These are phyloP conservation scores for Clavelina lepadiformis DNA, from an alignment of 23 tunicate species.

Conservation along the genomic window DNA sequence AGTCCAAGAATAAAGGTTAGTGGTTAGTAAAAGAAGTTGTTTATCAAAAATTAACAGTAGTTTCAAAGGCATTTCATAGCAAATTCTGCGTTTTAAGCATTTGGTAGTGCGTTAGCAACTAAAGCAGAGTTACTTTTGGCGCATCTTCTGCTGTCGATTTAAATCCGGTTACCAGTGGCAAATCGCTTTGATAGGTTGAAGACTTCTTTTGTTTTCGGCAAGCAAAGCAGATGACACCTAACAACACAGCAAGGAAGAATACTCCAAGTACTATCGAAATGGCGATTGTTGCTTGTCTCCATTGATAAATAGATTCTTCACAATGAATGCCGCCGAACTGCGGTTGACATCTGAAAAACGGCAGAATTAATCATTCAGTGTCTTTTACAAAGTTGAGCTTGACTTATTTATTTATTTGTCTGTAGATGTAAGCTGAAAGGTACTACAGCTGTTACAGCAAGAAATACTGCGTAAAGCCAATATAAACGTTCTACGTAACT, in stretches of 20 bases:
- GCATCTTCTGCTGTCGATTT: constrained; percentile 6
- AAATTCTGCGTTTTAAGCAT: too few relatives aligned
- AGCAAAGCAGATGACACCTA: background rate
- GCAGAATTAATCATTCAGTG: background rate
- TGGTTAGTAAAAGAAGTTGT: too few relatives aligned
- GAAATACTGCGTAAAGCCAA: too few relatives aligned
- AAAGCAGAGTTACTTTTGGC: constrained; percentile 7
- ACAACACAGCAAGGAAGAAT: background rate
- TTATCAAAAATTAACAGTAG: too few relatives aligned
- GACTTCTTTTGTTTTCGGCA: background rate
- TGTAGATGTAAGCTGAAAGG: too few relatives aligned
- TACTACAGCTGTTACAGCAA: too few relatives aligned
- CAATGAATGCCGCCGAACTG: constrained; percentile 1
- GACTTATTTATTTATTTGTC: too few relatives aligned
- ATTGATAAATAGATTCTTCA: background rate
- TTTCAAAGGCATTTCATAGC: too few relatives aligned
- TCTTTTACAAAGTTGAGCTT: too few relatives aligned
- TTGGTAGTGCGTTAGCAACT: too few relatives aligned
- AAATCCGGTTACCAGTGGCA: constrained; percentile 13
- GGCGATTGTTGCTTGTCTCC: constrained; percentile 7
- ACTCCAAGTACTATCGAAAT: constrained; percentile 8
- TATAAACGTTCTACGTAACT: too few relatives aligned
- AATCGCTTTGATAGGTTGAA: background rate
- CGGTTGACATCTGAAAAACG: background rate
- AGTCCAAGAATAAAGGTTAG: too few relatives aligned